Percentiles rank a stretch among this genome's conserved stretches.
Evolutionary conservation across 2,888 invertebrate genomes (phyloP).

Genomic region (Ophion ventricosus): DNA sequence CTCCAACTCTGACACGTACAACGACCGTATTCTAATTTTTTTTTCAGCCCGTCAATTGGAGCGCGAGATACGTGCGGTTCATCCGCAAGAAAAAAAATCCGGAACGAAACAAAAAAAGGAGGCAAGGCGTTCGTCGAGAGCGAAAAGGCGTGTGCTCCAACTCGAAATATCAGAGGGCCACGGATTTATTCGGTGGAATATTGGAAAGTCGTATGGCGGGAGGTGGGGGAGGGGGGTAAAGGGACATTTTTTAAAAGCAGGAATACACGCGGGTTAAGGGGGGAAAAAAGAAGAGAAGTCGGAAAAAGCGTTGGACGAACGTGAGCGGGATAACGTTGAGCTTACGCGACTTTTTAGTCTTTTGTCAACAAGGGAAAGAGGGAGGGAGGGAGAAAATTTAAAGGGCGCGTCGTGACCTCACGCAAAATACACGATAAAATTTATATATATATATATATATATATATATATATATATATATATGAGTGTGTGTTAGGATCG

Average conservation of each 20-base stretch:
- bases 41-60: background rate
- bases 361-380: conserved; percentile 26
- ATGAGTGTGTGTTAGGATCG: conserved; percentile 65
- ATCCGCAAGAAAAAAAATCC: background rate
- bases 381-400: conserved; percentile 17
- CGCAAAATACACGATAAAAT: conserved; percentile 25
- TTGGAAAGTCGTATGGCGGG: conserved; percentile 37
- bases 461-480: conserved; percentile 51
- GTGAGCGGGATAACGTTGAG: conserved; percentile 78
- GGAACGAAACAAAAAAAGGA: background rate
- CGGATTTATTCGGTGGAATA: conserved; percentile 2
- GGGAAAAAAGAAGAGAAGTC: conserved; percentile 71
- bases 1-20: background rate
- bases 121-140: background rate
- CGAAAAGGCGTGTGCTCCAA: background rate
- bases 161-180: background rate
- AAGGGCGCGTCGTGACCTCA: background rate
- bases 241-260: background rate
- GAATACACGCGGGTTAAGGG: conserved; percentile 6
- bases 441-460: conserved; percentile 54
- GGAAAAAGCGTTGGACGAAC: conserved; percentile 74
- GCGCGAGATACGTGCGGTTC: background rate
- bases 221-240: conserved; percentile 19
- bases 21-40: background rate
- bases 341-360: conserved; percentile 64